Base-by-base conservation (phyloP, 2,888 invertebrate genomes). In the Troilus luridus region DNA sequence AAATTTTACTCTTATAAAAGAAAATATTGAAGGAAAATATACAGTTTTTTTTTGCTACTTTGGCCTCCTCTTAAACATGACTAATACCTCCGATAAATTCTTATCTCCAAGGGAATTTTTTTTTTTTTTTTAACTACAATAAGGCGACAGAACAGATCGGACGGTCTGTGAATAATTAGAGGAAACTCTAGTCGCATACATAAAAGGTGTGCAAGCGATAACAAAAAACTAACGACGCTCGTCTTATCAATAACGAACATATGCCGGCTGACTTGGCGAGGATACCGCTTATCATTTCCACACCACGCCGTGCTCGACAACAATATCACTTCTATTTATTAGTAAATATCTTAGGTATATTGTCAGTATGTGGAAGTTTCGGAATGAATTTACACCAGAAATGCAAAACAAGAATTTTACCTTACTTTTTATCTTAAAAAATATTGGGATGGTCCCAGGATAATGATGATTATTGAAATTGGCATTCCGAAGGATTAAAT, bases 141-240 rank as follows among this genome's bases (percentile, higher is more conserved):
- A 77, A 77, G 72, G 72, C 41, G 72, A 77, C 72, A 41, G 3
- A 41, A 10, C 8, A 41, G 72, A 77, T 77, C 72, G 41, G 41
- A 41, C 72, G 41, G 72, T 27, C 72, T 77, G 72, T 77, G 72
- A 77, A 77, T 41, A 77, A 77, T 77, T 77, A 77, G 72, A 77
- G 72, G 72, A 77, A 77, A 77, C 41, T 77, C 41, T 27, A 77
- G 85, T n/a, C 11, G 56, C 85, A 17, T 56, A 58, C 85, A 85
- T 54, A 58, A 85, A 85, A 85, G 85, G 85, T 85, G 85, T 85
- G 56, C 85, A 85, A 85, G 85, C 56, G 85, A 85, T 85, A 85
- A 56, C 21, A 58, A 85, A 56, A 56, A 85, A 77, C 72, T 77
- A 77, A 77, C 72, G 72, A 41, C 72, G 41, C 17, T 2, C 6